Evolutionary conservation across 1,140 invertebrate genomes (phyloP).

Genomic region (Drosophila pseudoananassae): DNA sequence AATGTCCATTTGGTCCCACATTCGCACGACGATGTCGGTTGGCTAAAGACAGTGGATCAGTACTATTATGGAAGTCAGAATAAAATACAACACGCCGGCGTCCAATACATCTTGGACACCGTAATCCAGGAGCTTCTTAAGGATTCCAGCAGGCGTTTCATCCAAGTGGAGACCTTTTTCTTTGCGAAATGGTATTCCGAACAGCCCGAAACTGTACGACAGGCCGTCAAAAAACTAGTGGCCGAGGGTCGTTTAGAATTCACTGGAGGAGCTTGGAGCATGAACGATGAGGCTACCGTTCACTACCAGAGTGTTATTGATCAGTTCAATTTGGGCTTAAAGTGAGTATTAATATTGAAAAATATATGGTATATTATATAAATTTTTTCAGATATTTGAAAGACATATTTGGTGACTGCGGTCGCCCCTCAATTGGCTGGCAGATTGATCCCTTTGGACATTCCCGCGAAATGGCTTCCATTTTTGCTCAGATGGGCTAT

Average conservation of each 20-base stretch:
- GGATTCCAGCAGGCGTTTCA: slow-evolving; percentile 89
- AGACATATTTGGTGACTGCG: slow-evolving; percentile 93
- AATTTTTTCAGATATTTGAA: slow-evolving; percentile 86
- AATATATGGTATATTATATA: too few relatives aligned
- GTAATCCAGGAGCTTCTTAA: slow-evolving; percentile 91
- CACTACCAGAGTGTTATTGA: slow-evolving; percentile 98
- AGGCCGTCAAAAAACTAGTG: slow-evolving; percentile 87
- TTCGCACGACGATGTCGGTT: slow-evolving; percentile 96
- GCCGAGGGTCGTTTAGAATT: slow-evolving; percentile 93
- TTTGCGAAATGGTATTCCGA: slow-evolving; percentile 96
- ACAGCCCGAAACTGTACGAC: slow-evolving; percentile 87
- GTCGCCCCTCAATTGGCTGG: slow-evolving; percentile 92
- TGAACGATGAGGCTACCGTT: slow-evolving; percentile 97
- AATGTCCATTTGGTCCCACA: slow-evolving; percentile 94
- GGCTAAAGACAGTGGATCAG: slow-evolving; percentile 96
- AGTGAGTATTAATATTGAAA: slow-evolving; percentile 84
- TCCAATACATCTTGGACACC: slow-evolving; percentile 96
- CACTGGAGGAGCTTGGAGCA: slow-evolving; percentile 93
- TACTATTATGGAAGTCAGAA: slow-evolving; percentile 93
- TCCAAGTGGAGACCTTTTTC: slow-evolving; percentile 93
- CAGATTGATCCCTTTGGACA: slow-evolving; percentile 98
- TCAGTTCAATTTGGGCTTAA: slow-evolving; percentile 93
- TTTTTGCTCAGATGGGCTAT: slow-evolving; percentile 93
- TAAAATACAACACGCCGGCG: slow-evolving; percentile 90
- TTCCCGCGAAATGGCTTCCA: slow-evolving; percentile 93